Conservation (phyloP, 2,113 vertebrate species). For the Crotalus viridis region DNA sequence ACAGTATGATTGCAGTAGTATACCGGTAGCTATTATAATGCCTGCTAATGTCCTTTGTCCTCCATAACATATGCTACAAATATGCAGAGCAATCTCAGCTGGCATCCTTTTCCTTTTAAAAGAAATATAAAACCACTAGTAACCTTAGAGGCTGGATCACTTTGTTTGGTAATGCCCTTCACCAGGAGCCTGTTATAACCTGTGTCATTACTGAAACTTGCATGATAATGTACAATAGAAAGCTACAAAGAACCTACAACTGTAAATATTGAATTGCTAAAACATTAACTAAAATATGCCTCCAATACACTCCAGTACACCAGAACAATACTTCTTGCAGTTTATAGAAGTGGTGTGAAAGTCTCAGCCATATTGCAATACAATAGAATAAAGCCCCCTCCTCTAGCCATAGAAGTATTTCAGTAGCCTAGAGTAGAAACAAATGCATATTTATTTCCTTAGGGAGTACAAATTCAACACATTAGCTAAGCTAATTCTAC, state of each 20-base stretch:
- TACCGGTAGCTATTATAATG: neutral
- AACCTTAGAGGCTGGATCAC: slow-evolving; percentile 10
- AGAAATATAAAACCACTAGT: slow-evolving; percentile 11
- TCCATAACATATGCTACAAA: slow-evolving; percentile 13
- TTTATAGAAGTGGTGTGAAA: neutral
- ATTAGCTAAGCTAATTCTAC: neutral
- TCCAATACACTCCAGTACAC: neutral
- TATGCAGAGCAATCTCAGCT: slow-evolving; percentile 21
- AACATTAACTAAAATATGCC: neutral
- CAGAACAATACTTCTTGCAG: neutral
- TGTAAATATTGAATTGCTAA: neutral
- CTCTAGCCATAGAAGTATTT: neutral
- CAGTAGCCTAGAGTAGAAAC: neutral
- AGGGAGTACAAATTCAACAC: neutral
- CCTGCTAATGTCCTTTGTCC: neutral
- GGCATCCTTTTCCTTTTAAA: slow-evolving; percentile 6
- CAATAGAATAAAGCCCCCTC: neutral
- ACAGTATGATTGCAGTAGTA: neutral
- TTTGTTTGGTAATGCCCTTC: slow-evolving; percentile 12
- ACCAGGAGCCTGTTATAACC: neutral
- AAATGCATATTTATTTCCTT: neutral
- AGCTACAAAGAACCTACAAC: neutral
- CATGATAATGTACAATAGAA: neutral
- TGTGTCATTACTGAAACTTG: slow-evolving; percentile 12
- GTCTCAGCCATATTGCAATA: neutral